These are phyloP conservation scores for Fukomys damarensis DNA, from an alignment of 2,113 vertebrate genomes.

Conservation along the genomic window DNA sequence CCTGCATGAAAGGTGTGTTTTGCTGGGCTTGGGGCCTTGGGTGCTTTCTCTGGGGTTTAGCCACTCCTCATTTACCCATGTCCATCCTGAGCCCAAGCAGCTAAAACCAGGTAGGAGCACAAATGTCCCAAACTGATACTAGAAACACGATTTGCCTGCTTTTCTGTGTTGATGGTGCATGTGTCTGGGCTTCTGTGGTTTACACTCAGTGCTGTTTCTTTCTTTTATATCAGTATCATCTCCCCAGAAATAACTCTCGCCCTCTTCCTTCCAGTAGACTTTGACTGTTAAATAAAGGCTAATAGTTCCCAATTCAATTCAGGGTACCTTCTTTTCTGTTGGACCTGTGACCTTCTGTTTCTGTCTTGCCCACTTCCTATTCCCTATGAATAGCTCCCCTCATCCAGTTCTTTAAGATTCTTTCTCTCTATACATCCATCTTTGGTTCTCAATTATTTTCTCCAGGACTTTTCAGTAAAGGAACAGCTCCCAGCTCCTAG, in stretches of 20 bases:
- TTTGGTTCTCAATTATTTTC: constrained; percentile 41
- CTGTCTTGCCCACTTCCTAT: constrained; percentile 37
- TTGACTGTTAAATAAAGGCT: constrained; percentile 44
- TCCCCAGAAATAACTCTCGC: constrained; percentile 15
- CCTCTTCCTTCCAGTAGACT: constrained; percentile 69
- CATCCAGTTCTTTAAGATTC: constrained; percentile 31
- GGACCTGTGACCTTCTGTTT: constrained; percentile 44
- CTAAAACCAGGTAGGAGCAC: constrained; percentile 72
- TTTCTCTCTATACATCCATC: constrained; percentile 32
- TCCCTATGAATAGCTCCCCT: not conserved
- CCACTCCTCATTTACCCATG: constrained; percentile 63
- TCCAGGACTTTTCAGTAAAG: not conserved
- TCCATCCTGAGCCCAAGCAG: constrained; percentile 54
- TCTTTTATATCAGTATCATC: constrained; percentile 53
- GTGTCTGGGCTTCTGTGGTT: constrained; percentile 61
- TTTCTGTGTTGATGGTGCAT: constrained; percentile 55
- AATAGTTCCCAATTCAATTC: constrained; percentile 30
- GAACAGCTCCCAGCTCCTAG: not conserved
- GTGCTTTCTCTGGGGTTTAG: constrained; percentile 74
- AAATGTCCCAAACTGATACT: not conserved
- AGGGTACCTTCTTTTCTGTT: not conserved
- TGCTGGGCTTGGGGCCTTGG: constrained; percentile 51
- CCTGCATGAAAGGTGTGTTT: constrained; percentile 55
- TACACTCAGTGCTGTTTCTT: constrained; percentile 52
- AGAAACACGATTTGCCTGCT: constrained; percentile 51